phyloP scores from a whole-genome alignment of 2,888 invertebrate genomes.

The Hoplodrina blanda region DNA sequence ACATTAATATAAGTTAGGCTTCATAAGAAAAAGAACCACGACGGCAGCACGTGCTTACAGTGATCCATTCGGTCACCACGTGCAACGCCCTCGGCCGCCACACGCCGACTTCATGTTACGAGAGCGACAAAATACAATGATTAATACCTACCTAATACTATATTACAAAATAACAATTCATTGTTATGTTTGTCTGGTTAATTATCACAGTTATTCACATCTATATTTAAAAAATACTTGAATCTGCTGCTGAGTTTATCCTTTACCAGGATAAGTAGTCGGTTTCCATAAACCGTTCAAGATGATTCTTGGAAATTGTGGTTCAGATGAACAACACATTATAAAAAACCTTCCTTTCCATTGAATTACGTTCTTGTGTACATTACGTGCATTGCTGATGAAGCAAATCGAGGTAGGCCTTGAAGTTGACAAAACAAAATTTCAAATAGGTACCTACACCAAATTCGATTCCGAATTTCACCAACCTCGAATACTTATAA shows the following conservation, averaged over 20 bases:
- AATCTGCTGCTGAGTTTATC: slow-evolving; percentile 3
- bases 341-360: slow-evolving; percentile 37
- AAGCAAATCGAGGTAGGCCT: slow-evolving; percentile 37
- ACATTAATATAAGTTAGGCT: slow-evolving; percentile 61
- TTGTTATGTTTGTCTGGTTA: slow-evolving; percentile 15
- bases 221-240: slow-evolving; percentile 30
- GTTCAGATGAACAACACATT: slow-evolving; percentile 34
- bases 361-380: slow-evolving; percentile 40
- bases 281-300: slow-evolving; percentile 10
- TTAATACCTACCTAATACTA: slow-evolving; percentile 35
- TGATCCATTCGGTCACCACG: slow-evolving; percentile 74
- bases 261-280: not conserved
- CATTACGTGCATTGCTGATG: slow-evolving; percentile 51
- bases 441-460: slow-evolving; percentile 47
- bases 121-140: slow-evolving; percentile 52
- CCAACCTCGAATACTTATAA: slow-evolving; percentile 36
- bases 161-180: slow-evolving; percentile 26
- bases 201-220: slow-evolving; percentile 34
- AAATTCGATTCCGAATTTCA: slow-evolving; percentile 51
- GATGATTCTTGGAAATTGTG: slow-evolving; percentile 36
- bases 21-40: slow-evolving; percentile 74
- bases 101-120: slow-evolving; percentile 53
- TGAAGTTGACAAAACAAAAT: slow-evolving; percentile 45
- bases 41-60: slow-evolving; percentile 72
- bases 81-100: slow-evolving; percentile 60